phyloP scores from a whole-genome alignment of 2,797 vertebrate genomes.

The Enteromius mattozi region DNA sequence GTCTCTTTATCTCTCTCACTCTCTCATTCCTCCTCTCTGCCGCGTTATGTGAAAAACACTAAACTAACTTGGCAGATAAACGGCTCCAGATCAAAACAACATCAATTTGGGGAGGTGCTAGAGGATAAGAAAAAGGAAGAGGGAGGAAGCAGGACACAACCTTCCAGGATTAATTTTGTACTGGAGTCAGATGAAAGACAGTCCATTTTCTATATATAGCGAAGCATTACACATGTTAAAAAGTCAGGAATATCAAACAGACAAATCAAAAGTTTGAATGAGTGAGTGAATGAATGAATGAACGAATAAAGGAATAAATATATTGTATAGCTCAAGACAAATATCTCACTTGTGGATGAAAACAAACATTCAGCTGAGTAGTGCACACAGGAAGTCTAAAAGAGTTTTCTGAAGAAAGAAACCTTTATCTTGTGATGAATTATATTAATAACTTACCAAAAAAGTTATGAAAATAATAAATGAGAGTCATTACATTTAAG shows the following conservation, averaged over 20 bases:
- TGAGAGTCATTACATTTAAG: conserved; percentile 25
- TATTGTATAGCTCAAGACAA: background rate
- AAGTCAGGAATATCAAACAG: background rate
- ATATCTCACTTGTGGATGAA: no score
- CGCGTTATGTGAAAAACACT: background rate
- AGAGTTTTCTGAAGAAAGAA: background rate
- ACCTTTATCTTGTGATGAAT: background rate
- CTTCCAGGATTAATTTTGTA: background rate
- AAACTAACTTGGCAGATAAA: conserved; percentile 30
- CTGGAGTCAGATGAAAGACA: conserved; percentile 6
- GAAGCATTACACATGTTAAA: conserved; percentile 6
- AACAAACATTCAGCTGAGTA: background rate
- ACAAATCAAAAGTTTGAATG: background rate
- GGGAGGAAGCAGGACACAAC: background rate
- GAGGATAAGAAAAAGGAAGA: background rate
- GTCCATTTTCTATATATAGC: background rate
- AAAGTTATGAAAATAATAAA: conserved; percentile 9
- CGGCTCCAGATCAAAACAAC: conserved; percentile 15
- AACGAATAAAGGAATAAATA: background rate
- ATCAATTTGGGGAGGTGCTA: background rate
- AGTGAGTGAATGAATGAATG: background rate
- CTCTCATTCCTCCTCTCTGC: background rate
- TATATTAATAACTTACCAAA: conserved; percentile 3
- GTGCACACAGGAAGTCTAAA: background rate
- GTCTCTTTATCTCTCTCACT: background rate